Evolutionary conservation across 2,113 vertebrate genomes (phyloP), one percentile per base, ranked within the genome.

Genomic region (Hemiprocne comata): DNA sequence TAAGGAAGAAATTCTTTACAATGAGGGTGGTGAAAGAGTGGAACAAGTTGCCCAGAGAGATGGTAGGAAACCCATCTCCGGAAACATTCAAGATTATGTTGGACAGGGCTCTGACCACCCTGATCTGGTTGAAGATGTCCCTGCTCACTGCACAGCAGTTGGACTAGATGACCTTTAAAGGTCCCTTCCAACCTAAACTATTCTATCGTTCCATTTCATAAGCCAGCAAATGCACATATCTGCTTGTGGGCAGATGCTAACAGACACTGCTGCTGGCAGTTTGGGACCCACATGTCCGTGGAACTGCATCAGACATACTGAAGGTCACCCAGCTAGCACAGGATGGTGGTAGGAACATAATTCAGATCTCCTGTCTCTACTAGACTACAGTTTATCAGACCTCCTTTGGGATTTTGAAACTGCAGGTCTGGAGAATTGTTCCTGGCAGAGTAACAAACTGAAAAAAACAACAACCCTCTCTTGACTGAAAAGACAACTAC

Each of bases 401-500:
- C 16, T 89, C 71, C 55, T 83, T 44, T 8, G 28, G 46, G 21
- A 87, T 67, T 64, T 62, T 16, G 1, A 5, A 18, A 18, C 38
- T 58, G 58, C 51, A 79, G 60, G 46, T 77, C 57, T 72, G 50
- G 6, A 87, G 57, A 75, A 65, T 20, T 61, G 34, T 3, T 70
- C 55, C 73, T 67, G n/a, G 58, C 38, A 72, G 34, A 28, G 44
- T 51, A 67, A 66, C 50, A 77, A 28, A 46, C 17, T 48, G 46
- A 75, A 62, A 70, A 85, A 85, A 78, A 18, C 6, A 86, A 44
- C 17, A 46, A 48, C 20, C 20, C 46, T 50, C 61, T 60, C 51
- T 57, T 1, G 15, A 87, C n/a, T 86, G 75, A 91, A 94, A 96
- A 90, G 40, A 88, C 64, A 76, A 85, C 62, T 55, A 46, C 58